Evolutionary conservation across 2,113 vertebrate genomes (phyloP).

Genomic region (Pelecanoides urinatrix): DNA sequence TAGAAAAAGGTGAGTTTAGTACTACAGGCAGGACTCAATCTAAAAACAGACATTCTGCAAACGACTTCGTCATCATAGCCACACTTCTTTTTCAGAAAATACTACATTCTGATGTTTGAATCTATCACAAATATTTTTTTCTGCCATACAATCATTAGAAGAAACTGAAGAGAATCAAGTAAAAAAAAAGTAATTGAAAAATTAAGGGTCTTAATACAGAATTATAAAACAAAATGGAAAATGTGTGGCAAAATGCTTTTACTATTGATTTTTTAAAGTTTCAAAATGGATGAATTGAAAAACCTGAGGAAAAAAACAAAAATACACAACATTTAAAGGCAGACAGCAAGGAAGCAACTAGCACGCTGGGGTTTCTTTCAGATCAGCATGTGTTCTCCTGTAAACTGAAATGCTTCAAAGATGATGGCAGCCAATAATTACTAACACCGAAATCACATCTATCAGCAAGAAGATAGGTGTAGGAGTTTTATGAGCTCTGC

Average conservation of each 20-base stretch:
- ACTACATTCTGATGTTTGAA: not conserved
- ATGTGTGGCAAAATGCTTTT: not conserved
- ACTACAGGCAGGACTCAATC: not conserved
- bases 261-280: not conserved
- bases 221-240: not conserved
- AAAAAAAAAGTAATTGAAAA: not conserved
- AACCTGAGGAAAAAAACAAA: not conserved
- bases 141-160: not conserved
- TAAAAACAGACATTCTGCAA: not conserved
- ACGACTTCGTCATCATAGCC: not conserved
- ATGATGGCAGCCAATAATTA: not conserved
- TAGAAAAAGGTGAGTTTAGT: not conserved
- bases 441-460: not conserved
- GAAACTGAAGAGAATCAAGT: not conserved
- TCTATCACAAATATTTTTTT: not conserved
- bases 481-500: not conserved
- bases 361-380: not conserved
- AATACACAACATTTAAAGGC: not conserved
- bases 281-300: not conserved
- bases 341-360: not conserved
- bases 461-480: not conserved
- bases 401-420: not conserved
- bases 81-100: not conserved
- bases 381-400: not conserved
- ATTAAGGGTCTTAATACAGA: not conserved